Evolutionary conservation across 2,797 vertebrate genomes (phyloP), one percentile per base, ranked within the genome.

Genomic region (Kryptopterus vitreolus): DNA sequence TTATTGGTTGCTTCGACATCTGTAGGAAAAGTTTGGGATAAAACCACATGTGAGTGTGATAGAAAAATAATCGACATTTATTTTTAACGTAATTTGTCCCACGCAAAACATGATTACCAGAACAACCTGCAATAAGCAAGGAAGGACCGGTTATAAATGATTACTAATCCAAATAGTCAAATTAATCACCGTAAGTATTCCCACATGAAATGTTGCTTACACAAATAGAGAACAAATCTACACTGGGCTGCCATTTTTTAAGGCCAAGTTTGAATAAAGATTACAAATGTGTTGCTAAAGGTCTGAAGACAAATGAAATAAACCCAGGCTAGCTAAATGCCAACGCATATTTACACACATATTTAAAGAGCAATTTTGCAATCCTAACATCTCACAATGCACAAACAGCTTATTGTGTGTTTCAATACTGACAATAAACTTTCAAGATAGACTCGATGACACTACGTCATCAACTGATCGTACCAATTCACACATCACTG

Each of bases 401-500:
- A 43, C n/a, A 18, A 33, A 12, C 26, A 16, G 18, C 59, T n/a
- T 31, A 52, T 33, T 20, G 48, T n/a, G n/a, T n/a, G n/a, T 33
- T 74, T 3, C 12, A 80, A 43, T 26, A 29, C 65, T 59, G 50
- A 24, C 55, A 74, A 33, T 46, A 61, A 61, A 52, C 31, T 76
- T 48, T 29, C 38, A 43, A 43, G 38, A 7, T 43, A 71, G 65
- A 35, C 50, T 29, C 22, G 26, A 74, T 53, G 69, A 76, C 26
- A 57, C 70, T 13, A 62, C 35, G 57, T 53, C 58, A 61, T 76
- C 72, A 75, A 46, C 71, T 9, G n/a, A 59, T 26, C 77, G 53
- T 85, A 62, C 61, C 81, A 81, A 75, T 83, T 81, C 61, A 55
- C 76, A 80, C 76, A 81, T 53, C 50, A 69, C 76, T 70, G 53